Evolutionary conservation across 2,797 vertebrate genomes (phyloP), one percentile per base, ranked within the genome.

Genomic region (Heliangelus exortis): DNA sequence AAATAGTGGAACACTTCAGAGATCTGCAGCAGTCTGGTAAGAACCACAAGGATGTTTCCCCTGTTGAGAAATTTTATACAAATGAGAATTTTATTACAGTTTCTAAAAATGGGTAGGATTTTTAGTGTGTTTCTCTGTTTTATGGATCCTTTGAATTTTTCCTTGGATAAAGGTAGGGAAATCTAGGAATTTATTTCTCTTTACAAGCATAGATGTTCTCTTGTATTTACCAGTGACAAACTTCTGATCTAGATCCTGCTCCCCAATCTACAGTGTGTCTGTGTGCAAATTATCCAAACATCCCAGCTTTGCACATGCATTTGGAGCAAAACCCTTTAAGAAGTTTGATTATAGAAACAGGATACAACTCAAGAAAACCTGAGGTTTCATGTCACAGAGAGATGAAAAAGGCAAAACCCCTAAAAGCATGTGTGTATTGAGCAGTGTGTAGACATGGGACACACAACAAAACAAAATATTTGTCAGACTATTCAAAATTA

Each of bases 351-450:
- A 10, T 1, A 29, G 43, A 66, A 77, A 68, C 11, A 31, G 5
- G 50, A 6, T 23, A 3, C 4, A n/a, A 39, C 66, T 81, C 69
- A 31, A 31, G 84, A 51, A 66, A 90, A 31, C 15, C 9, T 11
- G 15, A 76, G 9, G 10, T 48, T 2, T 93, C 6, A 9, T 21
- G n/a, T 28, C 53, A 29, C 6, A 16, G 36, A 25, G 47, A 34
- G 9, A 76, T 5, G 5, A 33, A 61, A 72, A 81, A 22, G 10
- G 5, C 5, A 21, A 73, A 61, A 3, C 4, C 9, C 13, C 1
- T 18, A 10, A 6, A 77, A 66, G 0, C 4, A 6, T 0, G 0
- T 15, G 3, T 15, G 3, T 33, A 5, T n/a, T 47, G 16, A 59
- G 12, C 22, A 22, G 7, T 12, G 6, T 43, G 43, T 51, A 51